phyloP scores from a whole-genome alignment of 2,888 invertebrate species.

The Calephelis perditalis region DNA sequence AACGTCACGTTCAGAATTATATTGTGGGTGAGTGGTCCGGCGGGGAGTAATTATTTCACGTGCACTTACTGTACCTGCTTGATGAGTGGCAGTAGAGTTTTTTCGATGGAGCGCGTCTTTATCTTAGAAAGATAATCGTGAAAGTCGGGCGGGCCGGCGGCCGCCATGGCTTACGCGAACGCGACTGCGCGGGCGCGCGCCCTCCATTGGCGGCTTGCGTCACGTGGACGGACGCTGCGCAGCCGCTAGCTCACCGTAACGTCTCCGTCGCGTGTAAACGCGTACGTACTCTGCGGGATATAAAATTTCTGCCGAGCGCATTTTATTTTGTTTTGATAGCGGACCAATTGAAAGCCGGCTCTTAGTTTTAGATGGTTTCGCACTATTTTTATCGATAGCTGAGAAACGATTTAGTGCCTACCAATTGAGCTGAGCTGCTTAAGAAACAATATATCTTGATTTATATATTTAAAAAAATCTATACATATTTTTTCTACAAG shows the following conservation, averaged over 20 bases:
- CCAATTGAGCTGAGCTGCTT: neutral
- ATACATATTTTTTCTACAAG: too few species aligned
- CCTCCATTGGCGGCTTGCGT: constrained; percentile 44
- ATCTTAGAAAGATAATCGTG: constrained; percentile 85
- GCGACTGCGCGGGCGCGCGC: constrained; percentile 64
- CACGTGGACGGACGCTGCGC: constrained; percentile 36
- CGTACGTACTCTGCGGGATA: constrained; percentile 48
- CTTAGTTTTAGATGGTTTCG: constrained; percentile 6
- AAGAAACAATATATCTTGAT: too few species aligned
- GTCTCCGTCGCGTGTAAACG: constrained; percentile 46
- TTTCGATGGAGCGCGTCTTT: constrained; percentile 95
- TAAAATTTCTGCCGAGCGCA: constrained; percentile 56
- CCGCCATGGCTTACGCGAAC: constrained; percentile 78
- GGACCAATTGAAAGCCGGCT: constrained; percentile 41
- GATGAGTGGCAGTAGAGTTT: constrained; percentile 94
- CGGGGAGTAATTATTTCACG: constrained; percentile 34
- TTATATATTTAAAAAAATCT: too few species aligned
- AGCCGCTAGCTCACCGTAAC: constrained; percentile 31
- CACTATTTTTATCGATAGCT: constrained; percentile 1
- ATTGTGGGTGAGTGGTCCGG: neutral
- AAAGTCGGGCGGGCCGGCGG: constrained; percentile 77
- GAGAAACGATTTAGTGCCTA: neutral
- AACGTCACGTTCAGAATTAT: constrained; percentile 27
- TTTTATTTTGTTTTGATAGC: constrained; percentile 58
- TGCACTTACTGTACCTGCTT: constrained; percentile 86